Conservation (phyloP, 64 coral and sea anemone species). For the Hydrozoanthus tunicans region DNA sequence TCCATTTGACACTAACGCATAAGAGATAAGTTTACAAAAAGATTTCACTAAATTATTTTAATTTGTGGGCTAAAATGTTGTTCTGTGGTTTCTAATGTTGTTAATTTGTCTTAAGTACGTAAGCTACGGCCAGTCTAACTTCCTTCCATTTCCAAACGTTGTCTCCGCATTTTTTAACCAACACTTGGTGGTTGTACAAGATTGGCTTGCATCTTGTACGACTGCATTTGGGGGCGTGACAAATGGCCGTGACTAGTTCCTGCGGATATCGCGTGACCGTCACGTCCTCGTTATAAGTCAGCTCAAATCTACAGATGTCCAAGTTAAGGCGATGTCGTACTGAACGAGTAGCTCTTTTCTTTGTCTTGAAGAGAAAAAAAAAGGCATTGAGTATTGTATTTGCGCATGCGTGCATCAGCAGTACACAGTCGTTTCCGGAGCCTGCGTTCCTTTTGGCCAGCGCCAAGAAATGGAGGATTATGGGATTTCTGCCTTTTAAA, state of each 20-base stretch:
- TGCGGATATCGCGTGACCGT: background rate
- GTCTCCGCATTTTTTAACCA: background rate
- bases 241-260: background rate
- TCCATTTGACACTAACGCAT: too few species aligned
- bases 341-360: background rate
- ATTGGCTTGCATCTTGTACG: background rate
- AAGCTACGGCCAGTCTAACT: background rate
- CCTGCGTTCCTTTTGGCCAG: too few species aligned
- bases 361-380: background rate
- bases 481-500: too few species aligned
- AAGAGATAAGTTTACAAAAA: too few species aligned
- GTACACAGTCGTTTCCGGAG: too few species aligned
- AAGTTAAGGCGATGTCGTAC: background rate
- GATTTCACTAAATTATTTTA: too few species aligned
- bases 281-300: background rate
- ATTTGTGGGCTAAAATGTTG: too few species aligned
- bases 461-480: too few species aligned
- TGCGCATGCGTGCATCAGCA: too few species aligned
- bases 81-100: too few species aligned
- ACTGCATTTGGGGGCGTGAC: background rate
- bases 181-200: background rate
- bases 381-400: background rate
- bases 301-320: background rate
- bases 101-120: background rate
- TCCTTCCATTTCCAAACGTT: conserved; percentile 1